Base-by-base conservation (phyloP, 2,113 vertebrate species). In the Pithys albifrons region DNA sequence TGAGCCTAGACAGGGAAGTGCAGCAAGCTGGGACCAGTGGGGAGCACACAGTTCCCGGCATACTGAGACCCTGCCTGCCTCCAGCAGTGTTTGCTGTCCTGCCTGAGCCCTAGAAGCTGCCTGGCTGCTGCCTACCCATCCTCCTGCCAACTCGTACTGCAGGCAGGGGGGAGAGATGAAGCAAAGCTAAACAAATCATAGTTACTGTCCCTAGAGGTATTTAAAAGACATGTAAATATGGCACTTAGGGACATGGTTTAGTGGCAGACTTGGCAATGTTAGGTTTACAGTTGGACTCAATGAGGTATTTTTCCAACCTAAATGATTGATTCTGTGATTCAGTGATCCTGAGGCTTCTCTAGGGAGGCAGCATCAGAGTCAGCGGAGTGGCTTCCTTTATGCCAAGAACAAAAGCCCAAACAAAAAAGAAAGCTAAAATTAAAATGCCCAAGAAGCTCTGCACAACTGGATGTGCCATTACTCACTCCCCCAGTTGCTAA, bases 391-490 rank as follows among this genome's bases (percentile, higher is more conserved):
- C 67, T 85, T 95, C 28, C 37, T 80, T 54, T 0, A 2, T 93
- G 89, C 83, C 83, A 95, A 83, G n/a, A 16, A 88, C 71, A 31
- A 82, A 93, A 85, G 5, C 33, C 57, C 8, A 16, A 75, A 45
- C 52, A 72, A 83, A 69, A 88, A 90, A 83, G 28, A 31, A 82
- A 72, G 39, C n/a, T 62, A 69, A 75, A 89, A 88, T 82, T 78
- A 85, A 94, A 93, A 91, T 94, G 54, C 86, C 27, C 4, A 1
- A 43, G 52, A 75, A 85, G 25, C 28, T 59, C 69, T 54, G 28
- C 37, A 65, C 31, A 65, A 15, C 35, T 66, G 54, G 12, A n/a
- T 73, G 41, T 58, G 91, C n/a, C 54, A 51, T 73, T 16, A 3
- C 22, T 80, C 57, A 49, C 1, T 1, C 37, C 61, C 41, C n/a